Base-by-base conservation (phyloP, 2,113 vertebrate species). In the Pomatostomus ruficeps region DNA sequence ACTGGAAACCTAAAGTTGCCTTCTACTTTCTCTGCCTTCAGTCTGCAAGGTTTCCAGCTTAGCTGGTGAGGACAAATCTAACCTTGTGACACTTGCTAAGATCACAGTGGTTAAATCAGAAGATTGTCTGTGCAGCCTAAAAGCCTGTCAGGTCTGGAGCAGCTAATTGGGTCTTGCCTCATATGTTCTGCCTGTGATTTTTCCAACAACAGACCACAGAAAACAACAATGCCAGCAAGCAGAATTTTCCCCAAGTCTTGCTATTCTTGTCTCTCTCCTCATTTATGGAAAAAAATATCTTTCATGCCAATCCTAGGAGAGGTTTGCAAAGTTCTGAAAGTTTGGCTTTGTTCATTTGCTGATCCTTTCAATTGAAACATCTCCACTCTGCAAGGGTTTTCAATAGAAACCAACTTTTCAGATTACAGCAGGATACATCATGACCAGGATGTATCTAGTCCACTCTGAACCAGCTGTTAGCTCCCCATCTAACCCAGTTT, bases 71-170 rank as follows among this genome's bases (percentile, higher is more conserved):
- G 78, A 83, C 1, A 13, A 70, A 89, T 63, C 71, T 93, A 93
- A 96, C 91, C 93, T 91, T 88, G 51, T 91, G 93, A 97, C 95
- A 93, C 63, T 93, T 71, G 43, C 85, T 67, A 81, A 91, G 85
- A 94, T 96, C 89, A 94, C 36, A 94, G 91, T 25, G 59, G 59
- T 67, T 90, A 91, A 88, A 97, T 90, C 88, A 93, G 89, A 95
- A 91, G 70, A 82, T 7, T 81, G 68, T 90, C 83, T 92, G 85
- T 90, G 82, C 72, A 88, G 85, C 43, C 78, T 80, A 91, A 94
- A 91, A 94, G 55, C 85, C 80, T 93, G 91, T 66, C 89, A 91
- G 21, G 78, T 86, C 73, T 80, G 72, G 51, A 90, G 52, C 57
- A 94, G 55, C 55, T 96, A 96, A 96, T 94, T 94, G 94, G 89